Conservation (phyloP, 30 jellyfish, hydroid and myxozoan species). For the Chrysaora quinquecirrha region DNA sequence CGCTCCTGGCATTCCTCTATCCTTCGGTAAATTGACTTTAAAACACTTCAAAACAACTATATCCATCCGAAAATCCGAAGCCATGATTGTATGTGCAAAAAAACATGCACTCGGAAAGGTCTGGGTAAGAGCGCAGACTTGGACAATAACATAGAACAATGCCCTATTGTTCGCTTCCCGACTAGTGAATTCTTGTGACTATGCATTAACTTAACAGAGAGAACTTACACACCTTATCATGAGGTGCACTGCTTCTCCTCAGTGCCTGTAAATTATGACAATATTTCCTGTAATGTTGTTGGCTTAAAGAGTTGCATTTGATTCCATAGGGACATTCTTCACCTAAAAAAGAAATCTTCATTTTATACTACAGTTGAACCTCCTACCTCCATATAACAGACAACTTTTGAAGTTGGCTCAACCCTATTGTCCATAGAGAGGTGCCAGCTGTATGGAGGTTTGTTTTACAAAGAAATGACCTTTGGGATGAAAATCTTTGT, state of each 20-base stretch:
- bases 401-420: too few relatives aligned
- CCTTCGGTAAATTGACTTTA: too few relatives aligned
- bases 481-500: too few relatives aligned
- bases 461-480: too few relatives aligned
- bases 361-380: too few relatives aligned
- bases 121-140: slow-evolving; percentile 16
- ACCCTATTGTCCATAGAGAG: too few relatives aligned
- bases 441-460: too few relatives aligned
- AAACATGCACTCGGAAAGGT: slow-evolving; percentile 12
- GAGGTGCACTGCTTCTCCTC: slow-evolving; percentile 10
- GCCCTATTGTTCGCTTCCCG: slow-evolving; percentile 32
- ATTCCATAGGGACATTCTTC: slow-evolving; percentile 54
- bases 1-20: slow-evolving; percentile 18
- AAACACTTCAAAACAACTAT: too few relatives aligned
- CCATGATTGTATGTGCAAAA: too few relatives aligned
- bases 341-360: background rate
- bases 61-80: too few relatives aligned
- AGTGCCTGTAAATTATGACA: slow-evolving; percentile 38
- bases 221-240: background rate
- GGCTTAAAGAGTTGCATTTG: slow-evolving; percentile 37
- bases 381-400: too few relatives aligned
- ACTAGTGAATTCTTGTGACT: slow-evolving; percentile 7
- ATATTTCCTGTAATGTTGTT: slow-evolving; percentile 43
- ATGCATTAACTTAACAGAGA: background rate
- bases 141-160: slow-evolving; percentile 15